Evolutionary conservation across 2,888 invertebrate species (phyloP).

Genomic region (Biston betularia): DNA sequence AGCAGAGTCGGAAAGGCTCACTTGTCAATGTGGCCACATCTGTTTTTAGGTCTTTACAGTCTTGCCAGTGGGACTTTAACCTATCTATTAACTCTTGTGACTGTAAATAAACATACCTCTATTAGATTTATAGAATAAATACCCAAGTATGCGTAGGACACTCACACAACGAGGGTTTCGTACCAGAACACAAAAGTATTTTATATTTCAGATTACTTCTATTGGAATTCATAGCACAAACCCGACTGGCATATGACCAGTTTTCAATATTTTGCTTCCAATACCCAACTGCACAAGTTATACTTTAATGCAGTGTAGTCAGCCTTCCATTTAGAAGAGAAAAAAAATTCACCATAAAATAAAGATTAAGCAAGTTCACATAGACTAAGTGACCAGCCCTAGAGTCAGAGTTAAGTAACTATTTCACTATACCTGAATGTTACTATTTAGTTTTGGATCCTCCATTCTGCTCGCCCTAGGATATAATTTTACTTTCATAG

Average conservation of each 20-base stretch:
- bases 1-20: conserved; percentile 89
- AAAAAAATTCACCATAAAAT: not conserved
- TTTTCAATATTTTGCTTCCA: too few species aligned
- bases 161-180: too few species aligned
- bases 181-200: too few species aligned
- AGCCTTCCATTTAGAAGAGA: too few species aligned
- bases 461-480: conserved; percentile 78
- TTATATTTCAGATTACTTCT: too few species aligned
- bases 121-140: too few species aligned
- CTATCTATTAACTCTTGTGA: conserved; percentile 72
- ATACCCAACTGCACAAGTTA: too few species aligned
- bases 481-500: conserved; percentile 66
- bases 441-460: conserved; percentile 71
- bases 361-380: not conserved
- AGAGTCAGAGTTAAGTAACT: not conserved
- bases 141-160: too few species aligned
- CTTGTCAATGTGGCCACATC: conserved; percentile 83
- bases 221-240: too few species aligned
- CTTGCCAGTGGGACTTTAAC: conserved; percentile 79
- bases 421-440: conserved; percentile 62
- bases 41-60: conserved; percentile 65
- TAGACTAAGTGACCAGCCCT: too few species aligned
- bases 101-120: conserved; percentile 51
- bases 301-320: too few species aligned
- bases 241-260: too few species aligned